Conservation (phyloP, 2,888 invertebrate species). For the Troides helena region DNA sequence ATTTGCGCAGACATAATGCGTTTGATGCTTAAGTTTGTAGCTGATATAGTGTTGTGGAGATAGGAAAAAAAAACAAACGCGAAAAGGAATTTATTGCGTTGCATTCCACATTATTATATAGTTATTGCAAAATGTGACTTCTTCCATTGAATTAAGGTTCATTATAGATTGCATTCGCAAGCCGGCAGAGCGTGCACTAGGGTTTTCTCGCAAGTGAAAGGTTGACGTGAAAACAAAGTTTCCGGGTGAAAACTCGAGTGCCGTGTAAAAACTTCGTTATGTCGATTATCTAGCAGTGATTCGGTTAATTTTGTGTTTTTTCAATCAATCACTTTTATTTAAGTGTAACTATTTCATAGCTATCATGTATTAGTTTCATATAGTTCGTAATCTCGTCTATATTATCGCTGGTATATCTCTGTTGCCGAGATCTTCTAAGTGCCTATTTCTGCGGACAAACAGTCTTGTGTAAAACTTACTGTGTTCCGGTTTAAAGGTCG, state of each 20-base stretch:
- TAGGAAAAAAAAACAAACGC: constrained; percentile 1
- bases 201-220: constrained; percentile 51
- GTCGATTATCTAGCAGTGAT: neutral
- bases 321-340: neutral
- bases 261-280: constrained; percentile 19
- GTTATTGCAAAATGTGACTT: neutral
- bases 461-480: too few relatives aligned
- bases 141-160: neutral
- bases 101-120: neutral
- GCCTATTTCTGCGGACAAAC: too few relatives aligned
- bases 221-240: constrained; percentile 42
- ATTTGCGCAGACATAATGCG: too few relatives aligned
- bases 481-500: too few relatives aligned
- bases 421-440: too few relatives aligned
- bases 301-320: neutral
- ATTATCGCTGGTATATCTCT: too few relatives aligned
- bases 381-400: too few relatives aligned
- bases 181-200: constrained; percentile 33
- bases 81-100: constrained; percentile 6
- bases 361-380: neutral
- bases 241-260: constrained; percentile 45
- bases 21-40: neutral
- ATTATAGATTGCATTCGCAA: constrained; percentile 24
- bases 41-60: neutral
- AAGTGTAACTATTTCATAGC: neutral